A percentile compares a stretch with the other conserved stretches of the same genome.
phyloP scores from a whole-genome alignment of 2,797 vertebrate species.

The Menidia menidia region DNA sequence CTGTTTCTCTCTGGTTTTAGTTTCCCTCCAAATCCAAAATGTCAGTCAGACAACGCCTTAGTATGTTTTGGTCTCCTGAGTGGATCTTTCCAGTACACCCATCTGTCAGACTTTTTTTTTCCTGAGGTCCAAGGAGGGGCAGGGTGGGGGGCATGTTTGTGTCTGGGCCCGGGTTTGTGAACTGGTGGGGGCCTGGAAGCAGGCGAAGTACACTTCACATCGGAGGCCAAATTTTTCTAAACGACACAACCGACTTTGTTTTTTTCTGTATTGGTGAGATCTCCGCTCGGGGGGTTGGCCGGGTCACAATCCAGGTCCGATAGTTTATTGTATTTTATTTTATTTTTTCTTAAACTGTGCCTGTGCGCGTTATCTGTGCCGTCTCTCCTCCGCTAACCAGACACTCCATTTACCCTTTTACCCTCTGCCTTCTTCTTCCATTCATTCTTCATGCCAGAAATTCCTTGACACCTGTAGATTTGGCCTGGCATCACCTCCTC shows the following conservation, averaged over 20 bases:
- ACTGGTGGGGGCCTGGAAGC: slow-evolving; percentile 53
- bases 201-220: slow-evolving; percentile 63
- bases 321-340: slow-evolving; percentile 25
- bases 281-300: slow-evolving; percentile 38
- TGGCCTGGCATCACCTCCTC: neutral
- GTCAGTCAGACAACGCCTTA: slow-evolving; percentile 70
- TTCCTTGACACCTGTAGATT: slow-evolving; percentile 68
- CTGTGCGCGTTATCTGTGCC: neutral
- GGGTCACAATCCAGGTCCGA: slow-evolving; percentile 31
- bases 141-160: slow-evolving; percentile 58
- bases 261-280: slow-evolving; percentile 45
- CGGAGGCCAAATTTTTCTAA: slow-evolving; percentile 63
- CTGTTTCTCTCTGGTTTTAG: slow-evolving; percentile 50
- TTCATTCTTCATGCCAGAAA: slow-evolving; percentile 6
- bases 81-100: slow-evolving; percentile 70
- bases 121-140: slow-evolving; percentile 51
- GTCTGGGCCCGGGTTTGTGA: slow-evolving; percentile 50
- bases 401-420: slow-evolving; percentile 6
- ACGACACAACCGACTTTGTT: slow-evolving; percentile 53
- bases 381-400: slow-evolving; percentile 14
- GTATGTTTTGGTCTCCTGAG: slow-evolving; percentile 76
- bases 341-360: slow-evolving; percentile 5
- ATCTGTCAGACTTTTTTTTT: slow-evolving; percentile 73
- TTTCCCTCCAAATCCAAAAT: slow-evolving; percentile 70
- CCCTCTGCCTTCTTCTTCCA: neutral